A percentile compares a stretch with the other conserved stretches of the same genome.
phyloP scores from a whole-genome alignment of 1,140 invertebrate genomes.

The Drosophila auraria region DNA sequence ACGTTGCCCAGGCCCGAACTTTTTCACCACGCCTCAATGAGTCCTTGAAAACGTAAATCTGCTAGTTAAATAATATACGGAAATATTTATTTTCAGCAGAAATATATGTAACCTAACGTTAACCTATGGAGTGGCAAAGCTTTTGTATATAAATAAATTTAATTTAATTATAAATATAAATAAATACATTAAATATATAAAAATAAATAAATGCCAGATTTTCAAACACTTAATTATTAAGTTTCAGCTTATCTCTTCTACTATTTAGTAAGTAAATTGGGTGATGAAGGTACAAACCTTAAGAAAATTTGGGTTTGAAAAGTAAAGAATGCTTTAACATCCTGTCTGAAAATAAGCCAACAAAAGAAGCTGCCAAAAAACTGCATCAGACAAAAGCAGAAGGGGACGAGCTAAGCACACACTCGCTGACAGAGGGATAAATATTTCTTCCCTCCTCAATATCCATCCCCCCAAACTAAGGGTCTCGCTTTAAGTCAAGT shows the following conservation, averaged over 20 bases:
- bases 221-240: too few relatives aligned
- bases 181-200: too few relatives aligned
- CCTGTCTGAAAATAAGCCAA: slow-evolving; percentile 21
- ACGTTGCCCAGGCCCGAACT: slow-evolving; percentile 37
- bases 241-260: too few relatives aligned
- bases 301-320: neutral
- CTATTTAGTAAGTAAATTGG: neutral
- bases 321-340: slow-evolving; percentile 20
- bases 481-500: slow-evolving; percentile 60
- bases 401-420: slow-evolving; percentile 25
- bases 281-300: neutral
- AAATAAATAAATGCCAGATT: too few relatives aligned
- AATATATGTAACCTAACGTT: neutral
- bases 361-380: slow-evolving; percentile 27
- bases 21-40: slow-evolving; percentile 30
- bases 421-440: slow-evolving; percentile 36
- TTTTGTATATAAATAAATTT: too few relatives aligned
- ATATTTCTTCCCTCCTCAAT: slow-evolving; percentile 28
- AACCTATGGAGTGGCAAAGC: too few relatives aligned
- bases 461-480: neutral
- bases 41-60: slow-evolving; percentile 2
- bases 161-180: too few relatives aligned
- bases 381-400: slow-evolving; percentile 34
- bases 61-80: slow-evolving; percentile 1
- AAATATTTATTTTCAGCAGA: neutral